Evolutionary conservation across 2,113 vertebrate genomes (phyloP), one percentile per base, ranked within the genome.

Genomic region (Ia io): DNA sequence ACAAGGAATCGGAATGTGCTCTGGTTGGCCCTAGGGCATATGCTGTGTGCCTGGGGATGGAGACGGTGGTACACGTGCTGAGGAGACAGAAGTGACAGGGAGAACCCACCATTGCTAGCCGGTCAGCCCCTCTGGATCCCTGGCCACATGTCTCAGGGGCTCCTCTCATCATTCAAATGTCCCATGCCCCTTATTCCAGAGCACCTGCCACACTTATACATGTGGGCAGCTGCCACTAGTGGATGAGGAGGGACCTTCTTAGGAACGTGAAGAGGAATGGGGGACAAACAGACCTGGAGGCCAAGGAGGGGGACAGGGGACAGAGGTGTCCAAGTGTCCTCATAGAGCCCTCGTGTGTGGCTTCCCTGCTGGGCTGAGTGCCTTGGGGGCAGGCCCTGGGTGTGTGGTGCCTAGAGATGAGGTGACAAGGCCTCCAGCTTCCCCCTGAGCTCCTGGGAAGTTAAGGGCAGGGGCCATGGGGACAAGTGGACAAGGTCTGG

Each of bases 51-150:
- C 42, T 17, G 5, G 40, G 59, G 20, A 79, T 6, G 20, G 80
- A 70, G 71, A 71, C 30, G 22, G 53, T 37, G 22, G 44, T 18
- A 28, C 6, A 37, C 4, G 2, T 0, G 42, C 44, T 0, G 1
- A 47, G 65, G n/a, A 42, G 37, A 79, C 3, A 23, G 37, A n/a
- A 51, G 63, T 10, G 8, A 67, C 0, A 0, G 8, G 16, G 61
- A 51, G 18, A 51, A 22, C 9, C 49, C 1, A 0, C 25, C 17
- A 16, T 9, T 0, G 0, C 59, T 77, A 40, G 42, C 18, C 0
- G 0, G 23, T 25, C 40, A 63, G 65, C 42, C 35, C 25, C 28
- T 37, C 37, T 16, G 4, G 20, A 40, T 8, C 14, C 10, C 67
- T 6, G 2, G 14, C 35, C 12, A 14, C 16, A 1, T 3, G 0